Conservation (phyloP, 1,140 invertebrate species). For the Gryon sp. region DNA sequence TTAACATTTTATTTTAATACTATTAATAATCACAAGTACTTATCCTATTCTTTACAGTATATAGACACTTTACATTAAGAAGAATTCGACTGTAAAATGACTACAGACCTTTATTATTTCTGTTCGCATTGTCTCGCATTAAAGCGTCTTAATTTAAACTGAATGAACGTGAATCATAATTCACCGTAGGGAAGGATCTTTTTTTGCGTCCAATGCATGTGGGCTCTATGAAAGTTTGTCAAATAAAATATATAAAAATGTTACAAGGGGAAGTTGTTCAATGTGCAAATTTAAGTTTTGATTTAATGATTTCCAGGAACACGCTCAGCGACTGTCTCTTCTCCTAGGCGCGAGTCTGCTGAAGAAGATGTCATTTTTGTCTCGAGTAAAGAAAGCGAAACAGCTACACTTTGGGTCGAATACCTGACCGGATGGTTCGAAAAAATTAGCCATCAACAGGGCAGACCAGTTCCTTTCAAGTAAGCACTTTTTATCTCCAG, state of each 20-base stretch:
- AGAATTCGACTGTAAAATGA: no score
- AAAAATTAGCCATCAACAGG: conserved; percentile 88
- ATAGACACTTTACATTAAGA: no score
- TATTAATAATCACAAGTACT: no score
- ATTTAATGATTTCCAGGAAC: conserved; percentile 70
- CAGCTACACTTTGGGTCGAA: conserved; percentile 87
- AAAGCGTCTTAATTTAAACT: conserved; percentile 47
- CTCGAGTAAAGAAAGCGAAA: conserved; percentile 86
- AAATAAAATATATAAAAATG: conserved; percentile 44
- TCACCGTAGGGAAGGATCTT: conserved; percentile 33
- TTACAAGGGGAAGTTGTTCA: neutral
- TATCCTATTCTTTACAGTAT: no score
- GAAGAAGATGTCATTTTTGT: conserved; percentile 88
- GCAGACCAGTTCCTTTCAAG: conserved; percentile 83
- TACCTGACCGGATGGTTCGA: conserved; percentile 89
- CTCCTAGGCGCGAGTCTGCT: conserved; percentile 56
- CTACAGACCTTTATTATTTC: conserved; percentile 1
- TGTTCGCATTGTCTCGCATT: conserved; percentile 37
- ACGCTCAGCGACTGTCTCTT: conserved; percentile 57
- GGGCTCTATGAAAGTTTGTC: conserved; percentile 23
- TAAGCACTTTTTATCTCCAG: conserved; percentile 37
- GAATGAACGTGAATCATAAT: conserved; percentile 61
- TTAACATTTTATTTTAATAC: neutral
- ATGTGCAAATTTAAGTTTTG: conserved; percentile 34
- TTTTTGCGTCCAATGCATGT: conserved; percentile 51